Evolutionary conservation across 35 echinoderm and acorn worm species (phyloP), one percentile per base, ranked within the genome.

Genomic region (Hemicentrotus pulcherrimus): DNA sequence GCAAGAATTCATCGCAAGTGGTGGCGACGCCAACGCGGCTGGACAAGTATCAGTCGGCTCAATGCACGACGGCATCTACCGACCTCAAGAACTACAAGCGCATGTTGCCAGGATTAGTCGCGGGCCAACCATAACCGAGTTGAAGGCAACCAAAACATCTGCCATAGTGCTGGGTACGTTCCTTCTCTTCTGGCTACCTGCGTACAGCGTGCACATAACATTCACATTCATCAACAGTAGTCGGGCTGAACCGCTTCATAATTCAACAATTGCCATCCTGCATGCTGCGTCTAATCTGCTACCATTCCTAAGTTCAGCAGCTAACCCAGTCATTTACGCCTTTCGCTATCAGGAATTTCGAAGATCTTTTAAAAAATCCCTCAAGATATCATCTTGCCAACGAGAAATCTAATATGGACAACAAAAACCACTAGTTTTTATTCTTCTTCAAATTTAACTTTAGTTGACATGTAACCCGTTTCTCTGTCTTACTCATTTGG

Each of bases 261-360:
- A 4, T 9, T 11, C 31, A 1, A 18, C 31, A 16, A 41, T 89
- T 8, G 87, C 32, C 22, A 89, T 89, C 10, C 32, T 89, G 31
- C 87, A 89, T 2, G 45, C 87, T 13, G 9, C 87, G 32, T 89
- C 87, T 5, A 89, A 46, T 46, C 1, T 89, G 31, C 87, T 89
- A 32, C 87, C 87, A 4, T 89, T 89, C 45, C 2, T 89, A 7
- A 89, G 87, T n/a, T 89, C 87, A 46, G 87, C 87, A 14, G 87
- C 45, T 24, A 89, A 89, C 22, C 87, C 87, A 46, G 87, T 89
- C 32, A 89, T 89, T 32, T 89, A 89, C 41, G 87, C 87, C 45
- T 89, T 89, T 46, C 87, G 87, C 22, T 89, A 32, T n/a, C 5
- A 32, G 14, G 87, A 89, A n/a, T 89, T 89, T 46, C 31, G 87